These are phyloP conservation scores for Prunella strophiata DNA, from an alignment of 2,797 vertebrate species.

Conservation along the genomic window DNA sequence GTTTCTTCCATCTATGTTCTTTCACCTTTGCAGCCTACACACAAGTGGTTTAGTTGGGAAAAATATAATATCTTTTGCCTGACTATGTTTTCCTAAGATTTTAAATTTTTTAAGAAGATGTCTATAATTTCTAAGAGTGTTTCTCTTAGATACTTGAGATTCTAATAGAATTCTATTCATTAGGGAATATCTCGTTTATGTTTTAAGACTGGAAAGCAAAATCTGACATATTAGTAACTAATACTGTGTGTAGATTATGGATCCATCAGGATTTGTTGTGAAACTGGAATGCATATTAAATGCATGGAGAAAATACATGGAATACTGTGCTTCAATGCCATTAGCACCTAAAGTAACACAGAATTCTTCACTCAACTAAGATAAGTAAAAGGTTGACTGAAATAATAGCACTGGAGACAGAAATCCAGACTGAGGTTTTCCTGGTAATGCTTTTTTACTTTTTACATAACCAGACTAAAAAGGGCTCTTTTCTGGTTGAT, in stretches of 20 bases:
- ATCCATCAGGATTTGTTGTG: background rate
- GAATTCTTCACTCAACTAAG: slow-evolving; percentile 19
- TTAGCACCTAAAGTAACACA: background rate
- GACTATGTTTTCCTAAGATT: background rate
- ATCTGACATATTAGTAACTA: background rate
- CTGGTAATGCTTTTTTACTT: slow-evolving; percentile 20
- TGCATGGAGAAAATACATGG: background rate
- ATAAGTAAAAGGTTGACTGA: slow-evolving; percentile 16
- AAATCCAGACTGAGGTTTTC: slow-evolving; percentile 16
- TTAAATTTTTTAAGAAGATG: background rate
- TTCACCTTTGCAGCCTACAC: background rate
- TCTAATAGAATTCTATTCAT: background rate
- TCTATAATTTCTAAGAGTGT: background rate
- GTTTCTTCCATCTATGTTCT: background rate
- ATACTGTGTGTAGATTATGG: background rate
- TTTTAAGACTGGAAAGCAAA: background rate
- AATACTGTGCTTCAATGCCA: background rate
- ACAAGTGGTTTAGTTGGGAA: background rate
- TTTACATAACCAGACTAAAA: background rate
- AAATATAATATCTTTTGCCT: background rate
- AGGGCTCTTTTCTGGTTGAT: background rate
- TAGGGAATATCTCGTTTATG: background rate
- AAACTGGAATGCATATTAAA: background rate
- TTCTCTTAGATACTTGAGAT: background rate
- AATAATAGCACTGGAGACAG: background rate